Conservation (phyloP, 2,797 vertebrate species). For the Gambelia wislizenii region DNA sequence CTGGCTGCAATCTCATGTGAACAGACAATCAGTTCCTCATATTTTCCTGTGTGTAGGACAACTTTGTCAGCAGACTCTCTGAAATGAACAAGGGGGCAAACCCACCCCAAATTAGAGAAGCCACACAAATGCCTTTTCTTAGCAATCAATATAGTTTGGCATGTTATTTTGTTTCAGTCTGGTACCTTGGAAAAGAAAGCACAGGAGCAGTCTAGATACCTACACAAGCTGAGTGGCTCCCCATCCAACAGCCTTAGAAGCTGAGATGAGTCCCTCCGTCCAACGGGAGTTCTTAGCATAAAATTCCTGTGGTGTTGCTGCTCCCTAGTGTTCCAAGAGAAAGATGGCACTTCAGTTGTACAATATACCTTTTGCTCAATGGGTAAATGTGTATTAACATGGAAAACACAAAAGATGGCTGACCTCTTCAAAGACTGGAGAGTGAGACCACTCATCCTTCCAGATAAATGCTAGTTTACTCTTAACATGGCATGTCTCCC, state of each 20-base stretch:
- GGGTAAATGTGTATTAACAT: neutral
- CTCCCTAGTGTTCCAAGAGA: constrained; percentile 83
- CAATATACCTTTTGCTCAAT: neutral
- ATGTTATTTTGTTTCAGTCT: no score
- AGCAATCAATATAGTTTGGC: neutral
- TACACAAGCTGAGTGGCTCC: constrained; percentile 98
- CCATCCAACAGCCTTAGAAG: constrained; percentile 98
- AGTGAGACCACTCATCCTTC: neutral
- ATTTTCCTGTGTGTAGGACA: constrained; percentile 94
- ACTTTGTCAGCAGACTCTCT: constrained; percentile 97
- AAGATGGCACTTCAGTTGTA: neutral
- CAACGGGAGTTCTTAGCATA: constrained; percentile 97
- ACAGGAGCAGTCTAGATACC: constrained; percentile 66
- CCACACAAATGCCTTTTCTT: fast-evolving
- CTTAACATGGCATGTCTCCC: neutral
- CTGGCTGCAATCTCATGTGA: constrained; percentile 97
- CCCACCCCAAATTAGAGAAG: fast-evolving
- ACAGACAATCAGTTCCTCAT: constrained; percentile 95
- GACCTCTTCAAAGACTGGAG: neutral
- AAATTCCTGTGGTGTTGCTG: constrained; percentile 93
- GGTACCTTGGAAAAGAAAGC: neutral
- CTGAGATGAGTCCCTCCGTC: constrained; percentile 98
- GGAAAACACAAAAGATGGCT: no score
- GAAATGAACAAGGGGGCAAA: neutral
- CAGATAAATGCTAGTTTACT: neutral